phyloP scores from a whole-genome alignment of 2,888 invertebrate genomes.

The Chelonus formosanus region DNA sequence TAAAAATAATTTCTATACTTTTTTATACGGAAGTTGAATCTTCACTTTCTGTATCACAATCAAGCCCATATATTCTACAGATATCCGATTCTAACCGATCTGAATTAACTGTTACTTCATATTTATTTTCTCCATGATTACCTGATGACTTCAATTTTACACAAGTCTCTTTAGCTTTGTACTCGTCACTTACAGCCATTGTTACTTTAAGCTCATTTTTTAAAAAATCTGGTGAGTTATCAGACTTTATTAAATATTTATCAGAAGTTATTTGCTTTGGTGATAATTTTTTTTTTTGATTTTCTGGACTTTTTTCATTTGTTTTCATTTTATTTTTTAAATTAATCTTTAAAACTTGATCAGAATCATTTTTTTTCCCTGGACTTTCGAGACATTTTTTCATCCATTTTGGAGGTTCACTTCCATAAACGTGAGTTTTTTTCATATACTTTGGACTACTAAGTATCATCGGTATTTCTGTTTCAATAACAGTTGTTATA shows the following conservation, averaged over 20 bases:
- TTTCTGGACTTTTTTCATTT: conserved; percentile 29
- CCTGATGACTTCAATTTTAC: conserved; percentile 50
- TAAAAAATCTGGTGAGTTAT: conserved; percentile 37
- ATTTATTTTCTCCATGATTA: conserved; percentile 46
- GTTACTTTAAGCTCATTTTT: conserved; percentile 32
- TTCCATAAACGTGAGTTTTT: conserved; percentile 53
- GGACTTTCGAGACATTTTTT: conserved; percentile 52
- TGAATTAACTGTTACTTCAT: conserved; percentile 50
- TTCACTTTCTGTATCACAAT: conserved; percentile 55
- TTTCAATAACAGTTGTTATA: conserved; percentile 60
- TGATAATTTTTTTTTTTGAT: conserved; percentile 44
- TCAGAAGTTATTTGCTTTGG: conserved; percentile 44
- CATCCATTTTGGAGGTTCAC: conserved; percentile 59
- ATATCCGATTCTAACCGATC: conserved; percentile 46
- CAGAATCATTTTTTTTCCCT: conserved; percentile 38
- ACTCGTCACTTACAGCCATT: conserved; percentile 34
- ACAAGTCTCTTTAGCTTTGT: conserved; percentile 47
- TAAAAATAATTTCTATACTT: background rate
- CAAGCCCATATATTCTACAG: conserved; percentile 41
- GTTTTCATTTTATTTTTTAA: conserved; percentile 33
- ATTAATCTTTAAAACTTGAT: conserved; percentile 35
- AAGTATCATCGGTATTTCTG: conserved; percentile 56
- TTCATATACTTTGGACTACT: conserved; percentile 55
- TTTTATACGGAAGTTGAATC: conserved; percentile 58
- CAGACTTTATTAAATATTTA: conserved; percentile 35